These are phyloP conservation scores for Netelia fuscicornis DNA, from an alignment of 2,888 invertebrate species.

Conservation along the genomic window DNA sequence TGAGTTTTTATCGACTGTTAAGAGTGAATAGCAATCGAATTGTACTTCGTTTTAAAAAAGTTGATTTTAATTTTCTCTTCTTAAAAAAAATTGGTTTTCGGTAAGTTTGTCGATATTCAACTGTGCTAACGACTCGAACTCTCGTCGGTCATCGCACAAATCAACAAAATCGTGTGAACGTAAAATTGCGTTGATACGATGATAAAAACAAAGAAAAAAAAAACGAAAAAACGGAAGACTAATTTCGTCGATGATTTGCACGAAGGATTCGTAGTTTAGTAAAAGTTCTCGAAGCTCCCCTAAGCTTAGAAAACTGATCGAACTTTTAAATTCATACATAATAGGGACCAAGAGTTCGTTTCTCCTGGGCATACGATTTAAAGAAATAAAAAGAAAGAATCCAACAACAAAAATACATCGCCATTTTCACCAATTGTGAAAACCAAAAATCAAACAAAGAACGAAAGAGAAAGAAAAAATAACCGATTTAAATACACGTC, in stretches of 20 bases:
- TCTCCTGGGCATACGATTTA: constrained; percentile 72
- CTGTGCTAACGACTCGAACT: background rate
- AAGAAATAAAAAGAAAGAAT: constrained; percentile 39
- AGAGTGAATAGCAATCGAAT: background rate
- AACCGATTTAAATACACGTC: background rate
- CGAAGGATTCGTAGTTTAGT: constrained; percentile 49
- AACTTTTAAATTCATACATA: constrained; percentile 67
- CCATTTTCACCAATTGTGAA: constrained; percentile 13
- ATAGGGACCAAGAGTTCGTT: constrained; percentile 82
- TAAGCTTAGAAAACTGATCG: constrained; percentile 53
- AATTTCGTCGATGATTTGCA: constrained; percentile 32
- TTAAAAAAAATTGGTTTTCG: background rate
- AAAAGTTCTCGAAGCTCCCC: constrained; percentile 48
- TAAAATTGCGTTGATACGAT: constrained; percentile 18
- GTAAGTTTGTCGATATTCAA: background rate
- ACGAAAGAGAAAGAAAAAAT: constrained; percentile 1
- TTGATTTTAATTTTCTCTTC: background rate
- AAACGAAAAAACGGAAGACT: background rate
- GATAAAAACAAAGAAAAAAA: constrained; percentile 12
- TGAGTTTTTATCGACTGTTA: no score
- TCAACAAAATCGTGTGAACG: constrained; percentile 2
- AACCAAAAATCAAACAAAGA: constrained; percentile 14
- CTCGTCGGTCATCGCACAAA: background rate
- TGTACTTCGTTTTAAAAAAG: background rate
- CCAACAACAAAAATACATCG: background rate